phyloP scores from a whole-genome alignment of 2,113 vertebrate genomes.

The Catagonus wagneri region DNA sequence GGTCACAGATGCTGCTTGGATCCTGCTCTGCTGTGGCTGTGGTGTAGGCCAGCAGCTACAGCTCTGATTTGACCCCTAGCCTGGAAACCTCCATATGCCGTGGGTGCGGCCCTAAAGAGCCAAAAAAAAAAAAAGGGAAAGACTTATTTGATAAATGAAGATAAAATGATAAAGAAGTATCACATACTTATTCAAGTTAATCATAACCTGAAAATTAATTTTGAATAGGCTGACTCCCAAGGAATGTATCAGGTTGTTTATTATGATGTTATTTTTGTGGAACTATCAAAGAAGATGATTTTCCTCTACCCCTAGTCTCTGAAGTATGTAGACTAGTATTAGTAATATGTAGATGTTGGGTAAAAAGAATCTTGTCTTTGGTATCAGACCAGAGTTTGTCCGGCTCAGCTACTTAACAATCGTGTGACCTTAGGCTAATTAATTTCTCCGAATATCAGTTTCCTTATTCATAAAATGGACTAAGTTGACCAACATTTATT shows the following conservation, averaged over 20 bases:
- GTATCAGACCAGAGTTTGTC: constrained; percentile 1
- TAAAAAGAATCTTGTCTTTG: constrained; percentile 13
- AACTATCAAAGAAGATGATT: neutral
- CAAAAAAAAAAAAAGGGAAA: neutral
- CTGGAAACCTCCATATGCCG: too few relatives aligned
- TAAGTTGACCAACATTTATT: neutral
- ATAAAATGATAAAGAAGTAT: constrained; percentile 31
- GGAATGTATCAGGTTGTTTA: neutral
- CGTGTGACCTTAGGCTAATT: neutral
- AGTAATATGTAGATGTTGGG: constrained; percentile 17
- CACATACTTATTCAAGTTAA: neutral
- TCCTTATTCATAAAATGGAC: neutral
- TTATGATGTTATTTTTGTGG: neutral
- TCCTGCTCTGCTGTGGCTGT: too few relatives aligned
- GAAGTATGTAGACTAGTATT: neutral
- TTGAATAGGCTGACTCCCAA: neutral
- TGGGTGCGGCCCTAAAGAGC: neutral
- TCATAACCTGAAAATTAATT: constrained; percentile 34
- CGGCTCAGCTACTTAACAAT: neutral
- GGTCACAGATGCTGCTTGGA: too few relatives aligned
- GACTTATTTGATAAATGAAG: constrained; percentile 20
- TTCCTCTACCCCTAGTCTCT: neutral
- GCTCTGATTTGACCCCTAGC: too few relatives aligned
- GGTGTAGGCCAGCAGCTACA: too few relatives aligned
- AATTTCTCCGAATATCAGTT: constrained; percentile 31